phyloP scores from a whole-genome alignment of 2,113 vertebrate species.

The Mustelus asterias region DNA sequence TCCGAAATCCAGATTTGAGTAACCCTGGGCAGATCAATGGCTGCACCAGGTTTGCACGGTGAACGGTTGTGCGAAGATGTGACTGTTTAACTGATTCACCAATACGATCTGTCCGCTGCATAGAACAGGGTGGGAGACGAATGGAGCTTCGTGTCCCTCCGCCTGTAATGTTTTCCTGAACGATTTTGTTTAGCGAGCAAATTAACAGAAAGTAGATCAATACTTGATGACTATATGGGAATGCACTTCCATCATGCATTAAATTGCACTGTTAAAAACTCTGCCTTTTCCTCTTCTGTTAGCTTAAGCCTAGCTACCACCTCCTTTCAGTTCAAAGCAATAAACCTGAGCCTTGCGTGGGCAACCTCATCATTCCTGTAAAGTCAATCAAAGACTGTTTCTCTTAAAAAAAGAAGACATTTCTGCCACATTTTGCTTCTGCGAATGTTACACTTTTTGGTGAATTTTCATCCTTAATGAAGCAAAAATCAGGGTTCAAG shows the following conservation, averaged over 20 bases:
- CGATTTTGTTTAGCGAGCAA: neutral
- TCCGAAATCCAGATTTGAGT: neutral
- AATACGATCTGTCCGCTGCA: neutral
- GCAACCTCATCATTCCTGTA: neutral
- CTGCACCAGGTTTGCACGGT: neutral
- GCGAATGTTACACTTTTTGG: neutral
- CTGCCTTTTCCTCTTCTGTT: neutral
- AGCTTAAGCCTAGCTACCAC: neutral
- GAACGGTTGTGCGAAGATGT: neutral
- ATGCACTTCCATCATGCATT: neutral
- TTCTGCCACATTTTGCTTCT: neutral
- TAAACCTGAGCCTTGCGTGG: neutral
- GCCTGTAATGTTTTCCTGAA: conserved; percentile 2
- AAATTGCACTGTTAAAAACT: neutral
- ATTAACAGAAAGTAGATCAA: conserved; percentile 15
- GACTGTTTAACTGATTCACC: neutral
- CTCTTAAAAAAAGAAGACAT: neutral
- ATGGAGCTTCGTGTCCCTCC: neutral
- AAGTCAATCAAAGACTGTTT: neutral
- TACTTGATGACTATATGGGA: neutral
- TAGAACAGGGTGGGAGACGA: neutral
- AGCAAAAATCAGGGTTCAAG: neutral
- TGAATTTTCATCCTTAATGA: neutral
- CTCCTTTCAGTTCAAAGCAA: no score
- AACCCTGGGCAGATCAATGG: neutral